Conservation (phyloP, 2,797 vertebrate genomes). For the Mus caroli region DNA sequence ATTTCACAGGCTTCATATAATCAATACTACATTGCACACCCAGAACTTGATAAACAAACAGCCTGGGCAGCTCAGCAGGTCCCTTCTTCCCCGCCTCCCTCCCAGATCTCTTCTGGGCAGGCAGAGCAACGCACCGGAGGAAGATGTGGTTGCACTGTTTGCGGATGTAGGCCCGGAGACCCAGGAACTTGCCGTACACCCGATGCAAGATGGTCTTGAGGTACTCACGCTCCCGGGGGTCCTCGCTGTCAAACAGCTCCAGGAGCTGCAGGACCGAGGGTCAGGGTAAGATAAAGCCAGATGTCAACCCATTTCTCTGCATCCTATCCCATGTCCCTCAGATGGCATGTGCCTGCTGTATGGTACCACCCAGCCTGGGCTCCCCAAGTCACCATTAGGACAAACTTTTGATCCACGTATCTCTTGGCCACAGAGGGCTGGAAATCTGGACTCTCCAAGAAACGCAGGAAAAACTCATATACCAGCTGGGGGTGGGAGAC, state of each 20-base stretch:
- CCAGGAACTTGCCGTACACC: slow-evolving; percentile 96
- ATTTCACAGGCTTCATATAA: not conserved
- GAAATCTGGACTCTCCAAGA: slow-evolving; percentile 97
- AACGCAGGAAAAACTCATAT: slow-evolving; percentile 97
- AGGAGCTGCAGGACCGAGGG: slow-evolving; percentile 88
- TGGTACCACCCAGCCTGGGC: slow-evolving; percentile 38
- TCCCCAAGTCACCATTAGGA: slow-evolving; percentile 91
- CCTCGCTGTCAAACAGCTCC: slow-evolving; percentile 96
- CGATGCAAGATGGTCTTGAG: slow-evolving; percentile 97
- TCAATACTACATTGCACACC: not conserved
- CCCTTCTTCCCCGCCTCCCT: not conserved
- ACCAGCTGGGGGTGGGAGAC: slow-evolving; percentile 90
- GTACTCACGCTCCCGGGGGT: slow-evolving; percentile 96
- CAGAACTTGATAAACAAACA: not conserved
- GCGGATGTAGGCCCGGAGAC: slow-evolving; percentile 96
- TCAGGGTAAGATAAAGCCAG: slow-evolving; percentile 24
- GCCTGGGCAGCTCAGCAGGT: not conserved
- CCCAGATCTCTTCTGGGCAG: not conserved
- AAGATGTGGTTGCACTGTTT: slow-evolving; percentile 98
- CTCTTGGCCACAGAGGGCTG: slow-evolving; percentile 97
- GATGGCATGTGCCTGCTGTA: not conserved
- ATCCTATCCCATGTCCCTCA: not conserved
- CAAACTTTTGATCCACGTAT: slow-evolving; percentile 97
- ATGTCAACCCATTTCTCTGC: not conserved
- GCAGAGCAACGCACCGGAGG: slow-evolving; percentile 90